Percentiles rank a stretch among this genome's conserved stretches.
Evolutionary conservation across 2,113 vertebrate genomes (phyloP).

Genomic region (Hemiprocne comata): DNA sequence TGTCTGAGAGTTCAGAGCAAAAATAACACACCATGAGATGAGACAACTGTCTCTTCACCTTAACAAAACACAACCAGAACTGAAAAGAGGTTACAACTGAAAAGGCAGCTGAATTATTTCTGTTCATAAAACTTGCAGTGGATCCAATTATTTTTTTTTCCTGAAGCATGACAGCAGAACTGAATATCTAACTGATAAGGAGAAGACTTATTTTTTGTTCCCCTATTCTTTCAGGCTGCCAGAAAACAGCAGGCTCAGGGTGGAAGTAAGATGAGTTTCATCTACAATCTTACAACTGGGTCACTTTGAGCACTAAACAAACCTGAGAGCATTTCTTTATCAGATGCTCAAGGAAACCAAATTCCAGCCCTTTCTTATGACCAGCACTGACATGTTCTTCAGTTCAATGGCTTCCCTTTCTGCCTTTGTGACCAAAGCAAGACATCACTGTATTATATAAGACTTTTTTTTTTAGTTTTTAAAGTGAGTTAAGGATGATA

Average conservation of each 20-base stretch:
- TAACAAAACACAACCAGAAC: background rate
- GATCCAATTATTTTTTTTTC: background rate
- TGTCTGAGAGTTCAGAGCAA: background rate
- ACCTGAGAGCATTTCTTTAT: background rate
- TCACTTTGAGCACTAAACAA: background rate
- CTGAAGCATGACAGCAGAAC: background rate
- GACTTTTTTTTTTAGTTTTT: background rate
- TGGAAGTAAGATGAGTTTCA: background rate
- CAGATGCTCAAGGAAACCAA: fast-evolving
- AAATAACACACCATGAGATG: background rate
- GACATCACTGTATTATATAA: background rate
- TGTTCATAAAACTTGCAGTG: background rate
- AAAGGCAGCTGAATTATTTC: background rate
- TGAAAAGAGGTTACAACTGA: background rate
- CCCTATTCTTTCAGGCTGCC: background rate
- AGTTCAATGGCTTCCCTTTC: background rate
- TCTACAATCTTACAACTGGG: background rate
- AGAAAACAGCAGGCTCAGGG: background rate
- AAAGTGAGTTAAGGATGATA: slow-evolving; percentile 53
- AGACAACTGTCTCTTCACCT: background rate
- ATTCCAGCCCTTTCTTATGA: background rate
- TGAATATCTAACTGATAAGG: background rate
- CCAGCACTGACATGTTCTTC: background rate
- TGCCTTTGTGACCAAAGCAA: background rate
- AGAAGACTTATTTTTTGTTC: background rate